Evolutionary conservation across 2,888 invertebrate species (phyloP).

Genomic region (Spilarctia lutea): DNA sequence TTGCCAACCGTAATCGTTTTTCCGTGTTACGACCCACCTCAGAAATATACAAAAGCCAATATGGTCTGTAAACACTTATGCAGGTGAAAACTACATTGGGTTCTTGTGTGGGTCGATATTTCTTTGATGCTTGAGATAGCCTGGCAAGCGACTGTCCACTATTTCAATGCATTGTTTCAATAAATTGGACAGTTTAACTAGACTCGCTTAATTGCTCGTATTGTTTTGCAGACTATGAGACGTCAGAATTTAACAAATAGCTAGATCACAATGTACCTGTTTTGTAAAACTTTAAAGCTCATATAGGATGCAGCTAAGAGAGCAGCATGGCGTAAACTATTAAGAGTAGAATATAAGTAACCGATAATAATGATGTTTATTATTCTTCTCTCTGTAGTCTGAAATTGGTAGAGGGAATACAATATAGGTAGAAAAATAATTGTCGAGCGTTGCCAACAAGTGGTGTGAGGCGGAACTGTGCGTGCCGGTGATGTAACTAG

Average conservation of each 20-base stretch:
- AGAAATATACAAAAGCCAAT: not conserved
- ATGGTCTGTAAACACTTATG: not conserved
- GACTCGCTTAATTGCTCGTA: too few species aligned
- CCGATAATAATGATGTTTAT: not conserved
- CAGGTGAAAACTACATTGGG: not conserved
- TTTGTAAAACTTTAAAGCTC: too few species aligned
- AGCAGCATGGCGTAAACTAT: not conserved
- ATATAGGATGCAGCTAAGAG: too few species aligned
- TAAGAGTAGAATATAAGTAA: not conserved
- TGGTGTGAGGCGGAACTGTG: not conserved
- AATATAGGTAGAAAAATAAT: not conserved
- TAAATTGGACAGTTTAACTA: too few species aligned
- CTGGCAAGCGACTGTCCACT: not conserved
- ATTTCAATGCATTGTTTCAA: not conserved
- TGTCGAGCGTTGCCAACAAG: constrained; percentile 5
- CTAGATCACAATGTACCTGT: too few species aligned
- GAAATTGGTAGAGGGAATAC: not conserved
- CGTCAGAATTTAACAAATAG: not conserved
- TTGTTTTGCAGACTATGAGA: not conserved
- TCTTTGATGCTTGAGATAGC: not conserved
- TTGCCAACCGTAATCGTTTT: not conserved
- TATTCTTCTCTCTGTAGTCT: not conserved
- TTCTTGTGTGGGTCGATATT: not conserved
- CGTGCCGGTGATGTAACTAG: not conserved
- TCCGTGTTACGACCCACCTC: not conserved